Conservation (phyloP, 2,797 vertebrate species). For the Acropternis orthonyx region DNA sequence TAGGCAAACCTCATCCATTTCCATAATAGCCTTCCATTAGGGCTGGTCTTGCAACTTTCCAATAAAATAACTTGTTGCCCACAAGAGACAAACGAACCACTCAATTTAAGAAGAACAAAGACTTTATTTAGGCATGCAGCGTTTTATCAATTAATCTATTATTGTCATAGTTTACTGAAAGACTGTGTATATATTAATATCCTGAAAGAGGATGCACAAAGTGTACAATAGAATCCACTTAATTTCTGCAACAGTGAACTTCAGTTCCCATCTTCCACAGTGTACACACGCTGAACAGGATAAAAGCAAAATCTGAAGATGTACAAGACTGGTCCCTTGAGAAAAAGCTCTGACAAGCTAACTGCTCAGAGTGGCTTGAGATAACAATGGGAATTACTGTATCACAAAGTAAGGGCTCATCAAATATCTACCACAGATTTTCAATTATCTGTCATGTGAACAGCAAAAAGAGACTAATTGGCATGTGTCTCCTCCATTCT, state of each 20-base stretch:
- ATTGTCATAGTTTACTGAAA: background rate
- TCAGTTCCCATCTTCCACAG: background rate
- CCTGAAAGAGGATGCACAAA: background rate
- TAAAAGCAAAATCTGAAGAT: background rate
- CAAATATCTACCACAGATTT: background rate
- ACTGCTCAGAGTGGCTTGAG: background rate
- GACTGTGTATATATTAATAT: background rate
- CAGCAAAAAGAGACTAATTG: background rate
- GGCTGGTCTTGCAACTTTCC: background rate
- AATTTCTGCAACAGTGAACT: background rate
- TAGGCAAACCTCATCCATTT: background rate
- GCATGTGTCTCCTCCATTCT: accelerated
- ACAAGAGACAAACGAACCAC: background rate
- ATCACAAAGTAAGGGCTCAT: background rate
- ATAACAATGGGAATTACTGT: background rate
- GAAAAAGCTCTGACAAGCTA: background rate
- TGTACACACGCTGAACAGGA: background rate
- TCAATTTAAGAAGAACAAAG: background rate
- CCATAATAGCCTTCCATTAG: background rate
- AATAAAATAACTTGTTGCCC: background rate
- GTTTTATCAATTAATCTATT: background rate
- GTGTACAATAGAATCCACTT: background rate
- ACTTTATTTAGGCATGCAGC: background rate
- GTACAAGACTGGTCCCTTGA: background rate
- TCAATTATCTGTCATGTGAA: background rate